Percentiles rank a stretch among this genome's conserved stretches.
Conservation (phyloP, 2,113 vertebrate species). For the Plestiodon gilberti region DNA sequence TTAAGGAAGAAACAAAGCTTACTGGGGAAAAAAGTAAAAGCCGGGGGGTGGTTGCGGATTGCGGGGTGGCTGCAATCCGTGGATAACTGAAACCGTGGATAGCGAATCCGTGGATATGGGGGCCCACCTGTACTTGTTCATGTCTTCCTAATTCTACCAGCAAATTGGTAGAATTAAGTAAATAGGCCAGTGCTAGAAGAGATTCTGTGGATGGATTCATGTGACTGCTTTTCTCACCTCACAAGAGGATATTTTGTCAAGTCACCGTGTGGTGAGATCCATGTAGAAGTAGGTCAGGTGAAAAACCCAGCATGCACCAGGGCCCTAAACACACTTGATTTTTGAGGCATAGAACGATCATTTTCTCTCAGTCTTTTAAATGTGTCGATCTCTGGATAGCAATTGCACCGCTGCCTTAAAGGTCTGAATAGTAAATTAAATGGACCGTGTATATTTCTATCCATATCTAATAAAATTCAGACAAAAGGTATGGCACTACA, state of each 20-base stretch:
- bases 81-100: too few relatives aligned
- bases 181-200: not conserved
- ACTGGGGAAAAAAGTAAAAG: too few relatives aligned
- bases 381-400: not conserved
- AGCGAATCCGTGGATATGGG: too few relatives aligned
- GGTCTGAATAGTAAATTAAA: not conserved
- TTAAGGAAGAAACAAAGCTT: too few relatives aligned
- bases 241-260: slow-evolving; percentile 16
- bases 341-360: not conserved
- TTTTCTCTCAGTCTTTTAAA: not conserved
- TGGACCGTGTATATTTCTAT: not conserved
- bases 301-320: not conserved
- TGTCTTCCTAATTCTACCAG: not conserved
- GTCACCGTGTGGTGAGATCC: not conserved
- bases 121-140: too few relatives aligned
- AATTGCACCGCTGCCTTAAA: too few relatives aligned
- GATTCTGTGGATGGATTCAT: not conserved
- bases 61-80: too few relatives aligned
- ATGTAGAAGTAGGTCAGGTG: not conserved
- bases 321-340: not conserved
- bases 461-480: not conserved
- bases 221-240: not conserved
- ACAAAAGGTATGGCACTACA: not conserved
- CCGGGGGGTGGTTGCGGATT: too few relatives aligned
- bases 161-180: not conserved